Evolutionary conservation across 2,113 vertebrate genomes (phyloP), one percentile per base, ranked within the genome.

Genomic region (Tyto alba): DNA sequence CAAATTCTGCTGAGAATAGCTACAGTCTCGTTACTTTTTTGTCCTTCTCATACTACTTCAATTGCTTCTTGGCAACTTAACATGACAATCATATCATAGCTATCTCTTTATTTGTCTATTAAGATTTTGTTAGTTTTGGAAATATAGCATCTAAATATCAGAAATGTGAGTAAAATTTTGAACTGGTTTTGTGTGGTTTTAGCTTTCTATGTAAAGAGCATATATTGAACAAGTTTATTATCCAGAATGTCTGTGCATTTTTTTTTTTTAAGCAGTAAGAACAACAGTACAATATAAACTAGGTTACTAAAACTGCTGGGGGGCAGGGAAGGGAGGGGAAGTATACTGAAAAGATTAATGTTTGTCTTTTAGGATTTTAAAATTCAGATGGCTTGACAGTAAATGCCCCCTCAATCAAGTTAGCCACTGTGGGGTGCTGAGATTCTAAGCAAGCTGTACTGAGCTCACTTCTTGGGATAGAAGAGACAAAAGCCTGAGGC

Each of bases 241-340:
- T 25, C 32, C 22, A 56, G 67, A 69, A 75, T 36, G 6, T 52
- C 23, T 32, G 7, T 41, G 16, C 13, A 3, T 19, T 25, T 22
- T 60, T 41, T 59, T 47, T 64, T 47, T 75, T 79, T 11, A 36
- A 81, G 48, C 0, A 0, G 4, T 40, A 47, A 34, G 12, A 30
- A 47, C 9, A 48, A 34, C 4, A 57, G 27, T 41, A 5, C 7
- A 66, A 4, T 43, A 34, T 36, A 52, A 88, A 76, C 7, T 23
- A 53, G 8, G 5, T 36, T 67, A 74, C 13, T 16, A 66, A 88
- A 87, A 82, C 7, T 52, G 7, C 5, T 77, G 12, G 14, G 10
- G 12, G 7, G 2, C n/a, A n/a, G n/a, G n/a, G n/a, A n/a, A n/a
- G 16, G 13, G 0, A 4, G 16, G 11, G 0, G 3, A 5, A 5